Evolutionary conservation across 2,113 vertebrate genomes (phyloP).

Genomic region (Emberiza fucata): DNA sequence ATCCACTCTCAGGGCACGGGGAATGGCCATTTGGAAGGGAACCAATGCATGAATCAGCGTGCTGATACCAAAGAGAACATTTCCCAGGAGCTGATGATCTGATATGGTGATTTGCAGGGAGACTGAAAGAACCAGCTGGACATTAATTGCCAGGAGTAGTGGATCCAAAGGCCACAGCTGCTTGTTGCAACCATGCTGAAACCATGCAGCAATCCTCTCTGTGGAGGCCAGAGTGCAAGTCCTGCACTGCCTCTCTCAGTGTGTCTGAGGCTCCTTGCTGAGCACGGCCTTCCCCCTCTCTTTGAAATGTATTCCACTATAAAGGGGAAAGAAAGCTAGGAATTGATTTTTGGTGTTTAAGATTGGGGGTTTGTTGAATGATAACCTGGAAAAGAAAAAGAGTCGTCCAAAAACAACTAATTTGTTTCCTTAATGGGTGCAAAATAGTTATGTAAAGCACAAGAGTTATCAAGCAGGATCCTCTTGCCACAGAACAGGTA

Average conservation of each 20-base stretch:
- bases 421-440: not conserved
- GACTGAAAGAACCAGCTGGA: not conserved
- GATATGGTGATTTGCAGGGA: not conserved
- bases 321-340: not conserved
- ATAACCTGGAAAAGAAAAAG: not conserved
- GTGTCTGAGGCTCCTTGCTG: not conserved
- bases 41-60: not conserved
- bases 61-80: not conserved
- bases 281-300: not conserved
- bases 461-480: slow-evolving; percentile 46
- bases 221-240: not conserved
- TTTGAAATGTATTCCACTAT: not conserved
- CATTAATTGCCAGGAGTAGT: not conserved
- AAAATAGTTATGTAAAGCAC: slow-evolving; percentile 38
- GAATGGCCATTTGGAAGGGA: not conserved
- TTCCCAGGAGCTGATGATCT: not conserved
- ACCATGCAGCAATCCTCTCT: not conserved
- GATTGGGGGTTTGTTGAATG: not conserved
- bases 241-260: not conserved
- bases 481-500: slow-evolving; percentile 34
- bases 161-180: not conserved
- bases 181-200: not conserved
- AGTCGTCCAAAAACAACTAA: not conserved
- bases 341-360: not conserved
- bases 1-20: not conserved